A percentile compares a stretch with the other conserved stretches of the same genome.
Conservation (phyloP, 92 coral and sea anemone species). For the Nematostella vectensis region DNA sequence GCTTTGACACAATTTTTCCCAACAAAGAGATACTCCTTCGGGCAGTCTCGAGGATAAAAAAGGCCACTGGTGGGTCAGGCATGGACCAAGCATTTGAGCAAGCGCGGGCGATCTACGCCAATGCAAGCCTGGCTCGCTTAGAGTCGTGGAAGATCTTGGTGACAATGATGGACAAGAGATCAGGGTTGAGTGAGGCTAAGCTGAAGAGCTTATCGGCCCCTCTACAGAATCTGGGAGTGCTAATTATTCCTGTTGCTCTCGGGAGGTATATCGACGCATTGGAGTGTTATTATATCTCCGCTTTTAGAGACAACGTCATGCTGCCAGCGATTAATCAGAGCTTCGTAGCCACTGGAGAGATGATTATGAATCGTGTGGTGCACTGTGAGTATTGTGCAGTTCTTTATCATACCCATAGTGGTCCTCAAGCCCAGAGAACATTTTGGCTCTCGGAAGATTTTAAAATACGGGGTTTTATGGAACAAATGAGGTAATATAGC, state of each 20-base stretch:
- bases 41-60: constrained; percentile 10
- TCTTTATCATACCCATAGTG: too few relatives aligned
- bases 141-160: constrained; percentile 27
- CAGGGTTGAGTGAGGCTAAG: not conserved
- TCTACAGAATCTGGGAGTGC: constrained; percentile 13
- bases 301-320: constrained; percentile 17
- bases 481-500: too few relatives aligned
- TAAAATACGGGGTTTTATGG: too few relatives aligned
- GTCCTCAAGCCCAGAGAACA: too few relatives aligned
- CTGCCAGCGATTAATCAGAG: not conserved
- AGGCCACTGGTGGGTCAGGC: constrained; percentile 4
- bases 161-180: constrained; percentile 14
- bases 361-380: constrained; percentile 8
- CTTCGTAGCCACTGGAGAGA: constrained; percentile 13
- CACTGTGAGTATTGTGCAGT: constrained; percentile 24
- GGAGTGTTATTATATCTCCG: constrained; percentile 17
- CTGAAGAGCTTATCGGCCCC: not conserved
- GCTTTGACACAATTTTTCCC: constrained; percentile 10
- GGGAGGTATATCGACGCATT: constrained; percentile 8
- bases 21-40: constrained; percentile 16
- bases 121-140: not conserved
- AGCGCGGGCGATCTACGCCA: constrained; percentile 8
- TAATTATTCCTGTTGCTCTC: constrained; percentile 14
- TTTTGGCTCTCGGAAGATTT: too few relatives aligned
- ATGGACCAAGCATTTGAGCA: not conserved